Base-by-base conservation (phyloP, 2,888 invertebrate genomes). In the Drosophila paranaensis region DNA sequence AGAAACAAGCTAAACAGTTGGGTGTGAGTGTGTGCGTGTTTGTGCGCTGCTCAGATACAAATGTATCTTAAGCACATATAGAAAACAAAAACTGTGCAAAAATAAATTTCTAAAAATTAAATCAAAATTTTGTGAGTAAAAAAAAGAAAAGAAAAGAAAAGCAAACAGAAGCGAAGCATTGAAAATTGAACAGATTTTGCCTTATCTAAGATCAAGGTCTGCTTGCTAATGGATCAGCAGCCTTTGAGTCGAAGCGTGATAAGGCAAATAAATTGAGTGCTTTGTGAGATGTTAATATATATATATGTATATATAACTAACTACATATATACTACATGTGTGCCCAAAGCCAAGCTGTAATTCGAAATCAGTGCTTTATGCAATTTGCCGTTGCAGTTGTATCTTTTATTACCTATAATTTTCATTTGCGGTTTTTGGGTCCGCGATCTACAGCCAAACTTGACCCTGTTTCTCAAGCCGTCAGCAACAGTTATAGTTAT, bases 391-490 rank as follows among this genome's bases (percentile, higher is more conserved):
- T 55, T 53, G 46, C 46, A 69, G 51, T 53, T 33, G 50, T 54
- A 46, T 54, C 56, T 79, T 79, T 79, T 75, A 75, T 79, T 61
- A 61, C 61, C 64, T 58, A 50, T 69, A 61, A 79, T 79, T 69
- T 50, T 64, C 42, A 45, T 65, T 61, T 80, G 72, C 72, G 65
- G 65, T 60, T 62, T 42, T 50, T 70, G 76, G 39, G 51, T 58
- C 57, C 43, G 64, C 76, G 64, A 79, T 62, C 80, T 88, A 81
- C 70, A 70, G 62, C 79, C 84, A 89, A 85, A 88, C 84, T 85
- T 85, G 84, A 85, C 84, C 84, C 71, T 84, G 72, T 84, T 84
- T 89, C 80, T 58, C 85, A 84, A 51, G 65, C 43, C 46, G 51
- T 53, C 69, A 58, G 70, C 50, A 63, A 71, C 71, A 63, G 63